phyloP scores from a whole-genome alignment of 2,113 vertebrate genomes.

The Lepidothrix coronata region DNA sequence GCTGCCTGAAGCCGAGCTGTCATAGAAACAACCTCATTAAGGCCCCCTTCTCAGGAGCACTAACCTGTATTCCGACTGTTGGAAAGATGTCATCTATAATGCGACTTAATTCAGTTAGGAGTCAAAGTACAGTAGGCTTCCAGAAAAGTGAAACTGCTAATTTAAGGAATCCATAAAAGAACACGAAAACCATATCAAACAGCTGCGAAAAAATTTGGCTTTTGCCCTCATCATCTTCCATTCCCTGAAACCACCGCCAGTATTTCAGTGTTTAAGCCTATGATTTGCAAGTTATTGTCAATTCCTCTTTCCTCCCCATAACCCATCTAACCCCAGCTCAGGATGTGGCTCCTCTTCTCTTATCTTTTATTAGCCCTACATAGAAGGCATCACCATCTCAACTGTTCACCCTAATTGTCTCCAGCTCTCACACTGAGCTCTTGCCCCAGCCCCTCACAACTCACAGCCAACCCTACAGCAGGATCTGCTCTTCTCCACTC shows the following conservation, averaged over 20 bases:
- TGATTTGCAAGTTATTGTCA: not conserved
- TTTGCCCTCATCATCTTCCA: not conserved
- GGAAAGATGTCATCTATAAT: slow-evolving; percentile 64
- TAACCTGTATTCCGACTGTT: slow-evolving; percentile 62
- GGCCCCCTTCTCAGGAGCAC: slow-evolving; percentile 24
- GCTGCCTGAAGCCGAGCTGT: slow-evolving; percentile 57
- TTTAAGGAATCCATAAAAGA: slow-evolving; percentile 45
- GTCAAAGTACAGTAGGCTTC: slow-evolving; percentile 31
- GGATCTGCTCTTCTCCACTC: not conserved
- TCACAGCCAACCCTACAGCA: not conserved
- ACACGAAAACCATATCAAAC: not conserved
- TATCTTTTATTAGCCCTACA: not conserved
- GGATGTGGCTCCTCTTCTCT: not conserved
- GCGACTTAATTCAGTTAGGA: slow-evolving; percentile 19
- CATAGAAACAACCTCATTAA: slow-evolving; percentile 74
- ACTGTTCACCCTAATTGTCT: not conserved
- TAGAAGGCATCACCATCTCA: not conserved
- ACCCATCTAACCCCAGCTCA: not conserved
- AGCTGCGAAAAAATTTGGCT: not conserved
- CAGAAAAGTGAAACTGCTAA: slow-evolving; percentile 46
- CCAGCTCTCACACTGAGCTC: rapidly evolving
- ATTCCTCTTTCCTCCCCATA: not conserved
- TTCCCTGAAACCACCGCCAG: not conserved
- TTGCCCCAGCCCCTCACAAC: not conserved
- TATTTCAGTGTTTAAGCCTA: not conserved